Evolutionary conservation across 2,797 vertebrate species (phyloP).

Genomic region (Microctenopoma steveboyesi): DNA sequence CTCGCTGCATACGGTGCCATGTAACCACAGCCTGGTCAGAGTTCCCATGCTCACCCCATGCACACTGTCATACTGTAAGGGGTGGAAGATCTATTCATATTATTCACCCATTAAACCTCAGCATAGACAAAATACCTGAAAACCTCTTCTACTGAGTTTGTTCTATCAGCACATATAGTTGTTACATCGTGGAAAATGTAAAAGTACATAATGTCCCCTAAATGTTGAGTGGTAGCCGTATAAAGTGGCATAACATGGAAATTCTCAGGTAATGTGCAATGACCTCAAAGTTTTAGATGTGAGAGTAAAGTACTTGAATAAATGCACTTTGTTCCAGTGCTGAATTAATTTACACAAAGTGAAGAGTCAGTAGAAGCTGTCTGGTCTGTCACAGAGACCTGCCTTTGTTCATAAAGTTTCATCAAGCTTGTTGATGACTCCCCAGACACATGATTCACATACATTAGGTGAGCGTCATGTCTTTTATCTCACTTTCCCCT

Average conservation of each 20-base stretch:
- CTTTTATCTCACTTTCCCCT: background rate
- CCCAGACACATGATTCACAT: conserved; percentile 9
- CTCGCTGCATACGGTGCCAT: no score
- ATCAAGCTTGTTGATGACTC: conserved; percentile 48
- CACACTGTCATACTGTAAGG: no score
- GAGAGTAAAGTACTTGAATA: background rate
- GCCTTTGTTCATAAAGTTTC: conserved; percentile 52
- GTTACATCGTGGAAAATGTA: background rate
- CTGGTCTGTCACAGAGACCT: conserved; percentile 28
- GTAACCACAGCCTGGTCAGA: no score
- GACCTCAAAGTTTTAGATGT: background rate
- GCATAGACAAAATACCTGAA: no score
- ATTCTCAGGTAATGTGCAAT: background rate
- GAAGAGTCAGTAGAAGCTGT: conserved; percentile 14
- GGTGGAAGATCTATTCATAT: no score
- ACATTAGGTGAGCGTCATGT: conserved; percentile 17
- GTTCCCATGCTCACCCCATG: no score
- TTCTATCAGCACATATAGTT: background rate
- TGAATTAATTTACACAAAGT: background rate
- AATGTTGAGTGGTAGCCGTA: background rate
- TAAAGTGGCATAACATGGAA: background rate
- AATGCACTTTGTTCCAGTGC: background rate
- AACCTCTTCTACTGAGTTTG: background rate
- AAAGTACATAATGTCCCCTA: background rate
- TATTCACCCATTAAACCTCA: no score